These are phyloP conservation scores for Carpatolechia fugitivella DNA, from an alignment of 2,888 invertebrate species.

Conservation along the genomic window DNA sequence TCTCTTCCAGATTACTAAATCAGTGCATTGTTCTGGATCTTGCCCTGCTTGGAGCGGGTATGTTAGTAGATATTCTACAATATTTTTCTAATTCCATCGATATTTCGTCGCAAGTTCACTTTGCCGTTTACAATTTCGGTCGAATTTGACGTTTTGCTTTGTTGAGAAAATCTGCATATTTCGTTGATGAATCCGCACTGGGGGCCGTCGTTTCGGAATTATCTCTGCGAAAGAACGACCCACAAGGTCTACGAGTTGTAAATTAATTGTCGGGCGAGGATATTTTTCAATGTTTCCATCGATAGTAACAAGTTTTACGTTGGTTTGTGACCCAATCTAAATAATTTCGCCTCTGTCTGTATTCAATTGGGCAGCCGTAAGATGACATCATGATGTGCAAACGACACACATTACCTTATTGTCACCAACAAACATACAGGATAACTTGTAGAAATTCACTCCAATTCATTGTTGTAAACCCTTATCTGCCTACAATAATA, in stretches of 20 bases:
- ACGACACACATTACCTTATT: slow-evolving; percentile 6
- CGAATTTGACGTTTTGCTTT: slow-evolving; percentile 9
- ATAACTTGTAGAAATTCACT: neutral
- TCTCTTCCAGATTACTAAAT: slow-evolving; percentile 52
- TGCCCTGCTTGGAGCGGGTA: neutral
- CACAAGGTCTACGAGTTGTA: slow-evolving; percentile 8
- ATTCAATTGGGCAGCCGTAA: neutral
- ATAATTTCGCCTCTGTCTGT: neutral
- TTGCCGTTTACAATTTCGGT: neutral
- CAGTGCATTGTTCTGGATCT: slow-evolving; percentile 43
- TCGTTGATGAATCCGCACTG: slow-evolving; percentile 10
- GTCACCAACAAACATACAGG: neutral
- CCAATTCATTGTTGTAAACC: neutral
- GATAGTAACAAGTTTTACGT: slow-evolving; percentile 6
- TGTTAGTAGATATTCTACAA: neutral
- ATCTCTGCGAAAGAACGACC: neutral
- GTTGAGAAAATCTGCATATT: slow-evolving; percentile 11
- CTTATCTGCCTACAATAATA: too few relatives aligned
- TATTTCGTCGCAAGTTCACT: neutral
- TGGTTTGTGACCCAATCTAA: neutral
- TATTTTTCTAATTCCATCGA: neutral
- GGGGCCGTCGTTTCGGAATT: slow-evolving; percentile 1
- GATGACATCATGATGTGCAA: slow-evolving; percentile 6
- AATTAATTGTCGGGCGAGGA: neutral
- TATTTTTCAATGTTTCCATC: neutral